Conservation (phyloP, 53 echinoderm and acorn worm genomes). For the Pentamera pediparva region DNA sequence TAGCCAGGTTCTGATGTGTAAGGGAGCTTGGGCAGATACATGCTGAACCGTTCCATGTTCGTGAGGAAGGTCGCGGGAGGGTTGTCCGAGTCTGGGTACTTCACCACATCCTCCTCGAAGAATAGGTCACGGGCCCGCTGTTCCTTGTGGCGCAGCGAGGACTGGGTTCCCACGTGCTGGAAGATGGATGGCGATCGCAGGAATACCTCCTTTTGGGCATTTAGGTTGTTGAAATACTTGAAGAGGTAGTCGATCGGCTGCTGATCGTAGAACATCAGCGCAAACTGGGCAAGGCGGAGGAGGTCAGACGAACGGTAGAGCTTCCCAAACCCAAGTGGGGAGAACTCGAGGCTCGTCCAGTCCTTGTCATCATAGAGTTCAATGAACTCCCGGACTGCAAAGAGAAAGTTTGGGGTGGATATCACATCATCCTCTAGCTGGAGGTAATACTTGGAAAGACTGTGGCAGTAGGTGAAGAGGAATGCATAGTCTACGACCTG, state of each 20-base stretch:
- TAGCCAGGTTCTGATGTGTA: constrained; percentile 77
- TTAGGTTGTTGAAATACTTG: constrained; percentile 58
- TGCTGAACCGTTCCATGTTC: constrained; percentile 74
- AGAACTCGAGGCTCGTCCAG: constrained; percentile 79
- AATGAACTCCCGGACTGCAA: constrained; percentile 63
- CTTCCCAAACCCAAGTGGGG: constrained; percentile 88
- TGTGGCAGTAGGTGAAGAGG: constrained; percentile 67
- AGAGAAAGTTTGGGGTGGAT: constrained; percentile 59
- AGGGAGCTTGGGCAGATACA: constrained; percentile 68
- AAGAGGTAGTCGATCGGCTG: constrained; percentile 82
- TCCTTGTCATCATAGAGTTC: constrained; percentile 38
- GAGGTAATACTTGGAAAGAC: constrained; percentile 72
- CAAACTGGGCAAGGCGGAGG: constrained; percentile 63
- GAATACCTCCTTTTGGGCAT: constrained; percentile 63
- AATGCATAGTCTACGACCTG: constrained; percentile 85
- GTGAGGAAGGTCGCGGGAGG: constrained; percentile 75
- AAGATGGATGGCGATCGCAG: constrained; percentile 73
- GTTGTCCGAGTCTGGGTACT: constrained; percentile 59
- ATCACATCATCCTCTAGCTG: constrained; percentile 93
- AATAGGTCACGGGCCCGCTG: constrained; percentile 58
- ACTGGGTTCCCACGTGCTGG: constrained; percentile 79
- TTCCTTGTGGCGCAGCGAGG: constrained; percentile 71
- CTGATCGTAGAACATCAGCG: constrained; percentile 79
- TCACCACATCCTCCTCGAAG: constrained; percentile 55
- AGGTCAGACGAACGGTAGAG: constrained; percentile 63